Conservation (phyloP, 2,113 vertebrate genomes). For the Peromyscus leucopus region DNA sequence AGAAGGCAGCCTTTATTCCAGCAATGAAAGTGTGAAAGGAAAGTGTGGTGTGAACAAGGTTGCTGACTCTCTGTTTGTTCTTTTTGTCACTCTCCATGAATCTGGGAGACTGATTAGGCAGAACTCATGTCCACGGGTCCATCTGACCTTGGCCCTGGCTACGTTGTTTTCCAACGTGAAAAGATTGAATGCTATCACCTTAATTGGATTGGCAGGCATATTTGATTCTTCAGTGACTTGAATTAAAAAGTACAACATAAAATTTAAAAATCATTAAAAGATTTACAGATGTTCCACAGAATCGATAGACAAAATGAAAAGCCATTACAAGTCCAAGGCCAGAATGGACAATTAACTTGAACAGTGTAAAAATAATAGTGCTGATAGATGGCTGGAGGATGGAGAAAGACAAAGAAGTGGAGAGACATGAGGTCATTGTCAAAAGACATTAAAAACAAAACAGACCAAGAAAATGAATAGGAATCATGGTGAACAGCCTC, state of each 20-base stretch:
- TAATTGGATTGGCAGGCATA: slow-evolving; percentile 48
- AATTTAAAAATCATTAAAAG: slow-evolving; percentile 53
- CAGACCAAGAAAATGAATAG: neutral
- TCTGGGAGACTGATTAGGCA: neutral
- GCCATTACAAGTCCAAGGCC: slow-evolving; percentile 17
- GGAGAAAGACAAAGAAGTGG: neutral
- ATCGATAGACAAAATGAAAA: slow-evolving; percentile 59
- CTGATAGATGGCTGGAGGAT: neutral
- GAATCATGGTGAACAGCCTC: neutral
- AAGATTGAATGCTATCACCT: slow-evolving; percentile 37
- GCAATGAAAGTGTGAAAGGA: neutral
- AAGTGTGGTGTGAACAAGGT: no score
- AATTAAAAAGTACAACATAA: slow-evolving; percentile 45
- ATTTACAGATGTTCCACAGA: slow-evolving; percentile 55
- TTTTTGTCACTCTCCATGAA: neutral
- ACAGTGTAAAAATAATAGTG: neutral
- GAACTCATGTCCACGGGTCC: no score
- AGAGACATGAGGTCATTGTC: neutral
- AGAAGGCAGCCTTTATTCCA: no score
- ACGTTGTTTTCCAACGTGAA: neutral
- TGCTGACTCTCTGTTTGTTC: neutral
- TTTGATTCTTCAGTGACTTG: slow-evolving; percentile 24
- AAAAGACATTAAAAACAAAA: neutral
- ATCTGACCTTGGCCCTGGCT: neutral
- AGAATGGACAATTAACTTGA: slow-evolving; percentile 25